These are phyloP conservation scores for Phacellophora camtschatica DNA, from an alignment of 30 jellyfish, hydroid and myxozoan genomes.

Conservation along the genomic window DNA sequence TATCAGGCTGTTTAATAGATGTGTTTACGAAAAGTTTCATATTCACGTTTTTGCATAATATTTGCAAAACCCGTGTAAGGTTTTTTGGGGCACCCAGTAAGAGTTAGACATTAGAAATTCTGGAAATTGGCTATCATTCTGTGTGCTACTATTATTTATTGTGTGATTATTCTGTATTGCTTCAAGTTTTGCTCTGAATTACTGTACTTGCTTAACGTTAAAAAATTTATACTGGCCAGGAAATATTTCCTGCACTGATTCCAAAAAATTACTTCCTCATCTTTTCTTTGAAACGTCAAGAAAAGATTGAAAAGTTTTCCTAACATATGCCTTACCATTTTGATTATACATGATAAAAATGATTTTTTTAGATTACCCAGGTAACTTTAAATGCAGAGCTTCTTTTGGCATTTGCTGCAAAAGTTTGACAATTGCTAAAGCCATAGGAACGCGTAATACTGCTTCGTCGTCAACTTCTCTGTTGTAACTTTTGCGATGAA, in stretches of 20 bases:
- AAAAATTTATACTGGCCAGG: not conserved
- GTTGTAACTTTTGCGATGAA: constrained; percentile 73
- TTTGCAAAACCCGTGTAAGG: no score
- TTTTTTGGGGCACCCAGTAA: no score
- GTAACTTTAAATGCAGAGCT: constrained; percentile 62
- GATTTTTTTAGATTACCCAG: constrained; percentile 61
- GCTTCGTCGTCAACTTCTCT: constrained; percentile 84
- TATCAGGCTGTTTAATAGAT: no score
- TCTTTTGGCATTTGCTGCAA: constrained; percentile 84
- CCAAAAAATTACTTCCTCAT: no score
- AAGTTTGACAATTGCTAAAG: constrained; percentile 80
- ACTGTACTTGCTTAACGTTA: no score
- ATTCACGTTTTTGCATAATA: no score
- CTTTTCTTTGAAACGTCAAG: no score
- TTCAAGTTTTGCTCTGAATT: no score
- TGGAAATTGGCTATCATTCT: not conserved
- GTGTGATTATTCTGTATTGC: no score
- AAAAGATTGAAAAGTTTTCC: no score
- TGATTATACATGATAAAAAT: not conserved
- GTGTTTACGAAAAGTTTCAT: no score
- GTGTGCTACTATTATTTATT: not conserved
- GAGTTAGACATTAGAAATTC: not conserved
- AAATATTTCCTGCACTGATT: not conserved
- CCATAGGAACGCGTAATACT: constrained; percentile 88
- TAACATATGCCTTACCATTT: not conserved